Percentiles rank a stretch among this genome's conserved stretches.
Evolutionary conservation across 2,113 vertebrate species (phyloP).

Genomic region (Amphilophus citrinellus): DNA sequence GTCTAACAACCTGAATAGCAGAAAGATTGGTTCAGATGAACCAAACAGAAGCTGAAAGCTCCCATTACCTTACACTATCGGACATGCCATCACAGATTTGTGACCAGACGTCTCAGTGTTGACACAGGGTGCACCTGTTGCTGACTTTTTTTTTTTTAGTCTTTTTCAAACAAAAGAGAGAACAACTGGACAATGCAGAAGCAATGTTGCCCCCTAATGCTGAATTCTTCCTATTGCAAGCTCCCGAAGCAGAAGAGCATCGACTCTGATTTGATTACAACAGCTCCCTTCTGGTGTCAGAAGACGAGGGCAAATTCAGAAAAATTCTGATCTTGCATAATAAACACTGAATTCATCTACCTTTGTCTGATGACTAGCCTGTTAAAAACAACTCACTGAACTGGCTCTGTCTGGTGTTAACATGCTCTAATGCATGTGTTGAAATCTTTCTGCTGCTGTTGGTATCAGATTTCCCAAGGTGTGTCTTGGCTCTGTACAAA

Average conservation of each 20-base stretch:
- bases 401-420: not conserved
- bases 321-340: constrained; percentile 17
- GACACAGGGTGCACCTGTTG: constrained; percentile 55
- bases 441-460: not conserved
- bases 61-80: not conserved
- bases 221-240: not conserved
- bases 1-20: not conserved
- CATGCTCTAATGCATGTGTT: not conserved
- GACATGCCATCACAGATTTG: constrained; percentile 48
- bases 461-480: constrained; percentile 29
- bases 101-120: constrained; percentile 40
- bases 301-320: constrained; percentile 7
- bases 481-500: constrained; percentile 19
- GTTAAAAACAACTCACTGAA: constrained; percentile 46
- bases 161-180: not conserved
- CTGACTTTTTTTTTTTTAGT: constrained; percentile 25
- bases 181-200: not conserved
- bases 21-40: not conserved
- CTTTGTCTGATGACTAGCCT: constrained; percentile 18
- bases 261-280: not conserved
- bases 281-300: not conserved
- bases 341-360: not conserved
- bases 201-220: constrained; percentile 68
- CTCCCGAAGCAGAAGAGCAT: not conserved
- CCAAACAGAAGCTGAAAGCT: constrained; percentile 7